phyloP scores from a whole-genome alignment of 1,140 invertebrate genomes.

The Maniola jurtina region DNA sequence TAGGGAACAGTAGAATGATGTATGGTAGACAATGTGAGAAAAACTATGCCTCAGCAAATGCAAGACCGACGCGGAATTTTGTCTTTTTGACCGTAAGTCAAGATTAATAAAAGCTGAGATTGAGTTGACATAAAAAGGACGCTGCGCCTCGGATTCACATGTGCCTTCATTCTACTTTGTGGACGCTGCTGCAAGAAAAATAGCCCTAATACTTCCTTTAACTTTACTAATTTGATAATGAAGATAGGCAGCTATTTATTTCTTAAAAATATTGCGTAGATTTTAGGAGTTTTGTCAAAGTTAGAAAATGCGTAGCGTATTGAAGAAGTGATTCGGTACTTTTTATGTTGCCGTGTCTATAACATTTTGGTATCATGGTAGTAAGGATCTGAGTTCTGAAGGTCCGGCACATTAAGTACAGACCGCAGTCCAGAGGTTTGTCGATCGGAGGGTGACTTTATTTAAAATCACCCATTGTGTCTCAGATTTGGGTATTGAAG shows the following conservation, averaged over 20 bases:
- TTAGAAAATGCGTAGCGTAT: too few relatives aligned
- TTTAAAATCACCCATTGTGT: constrained; percentile 66
- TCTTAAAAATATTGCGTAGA: neutral
- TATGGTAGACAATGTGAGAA: constrained; percentile 63
- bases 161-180: too few relatives aligned
- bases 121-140: too few relatives aligned
- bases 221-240: too few relatives aligned
- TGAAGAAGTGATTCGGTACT: too few relatives aligned
- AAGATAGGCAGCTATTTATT: too few relatives aligned
- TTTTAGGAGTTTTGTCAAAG: too few relatives aligned
- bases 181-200: too few relatives aligned
- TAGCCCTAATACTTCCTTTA: too few relatives aligned
- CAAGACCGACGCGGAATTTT: constrained; percentile 42
- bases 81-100: constrained; percentile 1
- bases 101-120: too few relatives aligned
- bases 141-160: too few relatives aligned
- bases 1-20: too few relatives aligned
- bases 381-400: constrained; percentile 55
- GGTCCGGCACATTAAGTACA: constrained; percentile 73
- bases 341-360: constrained; percentile 31
- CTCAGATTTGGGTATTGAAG: constrained; percentile 37
- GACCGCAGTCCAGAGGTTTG: constrained; percentile 54
- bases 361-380: constrained; percentile 30
- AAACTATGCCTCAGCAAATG: constrained; percentile 58
- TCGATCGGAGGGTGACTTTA: constrained; percentile 59